Percentiles rank a stretch among this genome's conserved stretches.
These are phyloP conservation scores for Caenorhabditis doughertyi DNA, from an alignment of 2,888 invertebrate species.

Conservation along the genomic window DNA sequence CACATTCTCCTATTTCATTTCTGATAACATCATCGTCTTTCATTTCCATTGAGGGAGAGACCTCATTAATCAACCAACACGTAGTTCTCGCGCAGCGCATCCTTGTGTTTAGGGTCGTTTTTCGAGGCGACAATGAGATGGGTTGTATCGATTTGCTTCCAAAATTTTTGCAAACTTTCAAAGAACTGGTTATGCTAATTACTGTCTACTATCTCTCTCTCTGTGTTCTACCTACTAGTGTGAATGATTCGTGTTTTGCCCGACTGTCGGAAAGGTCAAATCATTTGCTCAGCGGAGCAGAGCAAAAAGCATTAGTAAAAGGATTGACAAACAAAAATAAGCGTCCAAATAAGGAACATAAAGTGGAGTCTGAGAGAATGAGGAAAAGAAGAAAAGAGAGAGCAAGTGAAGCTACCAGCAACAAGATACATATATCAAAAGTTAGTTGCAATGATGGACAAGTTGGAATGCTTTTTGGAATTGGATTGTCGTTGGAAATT, in stretches of 20 bases:
- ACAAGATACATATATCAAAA: conserved; percentile 43
- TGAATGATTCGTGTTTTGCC: conserved; percentile 47
- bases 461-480: conserved; percentile 16
- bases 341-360: conserved; percentile 23
- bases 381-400: neutral
- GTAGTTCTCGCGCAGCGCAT: conserved; percentile 56
- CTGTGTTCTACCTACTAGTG: conserved; percentile 5
- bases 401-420: conserved; percentile 1
- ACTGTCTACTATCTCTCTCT: neutral
- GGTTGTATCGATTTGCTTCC: conserved; percentile 22
- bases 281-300: conserved; percentile 49
- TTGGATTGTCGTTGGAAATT: neutral
- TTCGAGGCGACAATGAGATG: conserved; percentile 24
- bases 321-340: conserved; percentile 50
- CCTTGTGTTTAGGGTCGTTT: conserved; percentile 24
- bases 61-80: conserved; percentile 59
- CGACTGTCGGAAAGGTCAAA: conserved; percentile 32
- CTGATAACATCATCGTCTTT: conserved; percentile 48
- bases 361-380: conserved; percentile 24
- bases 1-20: conserved; percentile 2
- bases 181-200: conserved; percentile 54
- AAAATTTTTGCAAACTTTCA: conserved; percentile 19
- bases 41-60: conserved; percentile 19
- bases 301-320: conserved; percentile 56
- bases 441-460: conserved; percentile 5